Conservation (phyloP, 2,797 vertebrate species). For the Micromesistius poutassou region DNA sequence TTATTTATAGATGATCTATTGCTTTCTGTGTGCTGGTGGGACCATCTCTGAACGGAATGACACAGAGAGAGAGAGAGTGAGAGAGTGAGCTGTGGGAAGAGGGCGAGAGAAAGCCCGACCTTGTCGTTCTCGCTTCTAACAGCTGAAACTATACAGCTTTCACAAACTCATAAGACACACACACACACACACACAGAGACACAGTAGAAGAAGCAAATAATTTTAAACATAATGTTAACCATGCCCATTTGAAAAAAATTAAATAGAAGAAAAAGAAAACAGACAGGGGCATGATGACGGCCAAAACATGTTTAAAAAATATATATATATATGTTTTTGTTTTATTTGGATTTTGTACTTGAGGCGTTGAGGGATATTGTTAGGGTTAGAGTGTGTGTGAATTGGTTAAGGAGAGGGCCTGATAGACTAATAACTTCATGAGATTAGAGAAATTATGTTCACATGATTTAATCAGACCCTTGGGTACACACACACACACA, state of each 20-base stretch:
- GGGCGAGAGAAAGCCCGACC: constrained; percentile 13
- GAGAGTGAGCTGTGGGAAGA: constrained; percentile 28
- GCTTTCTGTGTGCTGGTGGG: constrained; percentile 2
- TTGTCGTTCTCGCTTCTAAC: constrained; percentile 74
- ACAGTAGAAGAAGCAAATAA: not conserved
- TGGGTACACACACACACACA: constrained; percentile 15
- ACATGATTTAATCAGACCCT: constrained; percentile 53
- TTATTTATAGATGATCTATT: not conserved
- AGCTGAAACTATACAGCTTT: constrained; percentile 72
- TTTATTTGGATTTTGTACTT: too few species aligned
- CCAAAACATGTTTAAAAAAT: too few species aligned
- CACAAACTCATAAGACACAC: constrained; percentile 17
- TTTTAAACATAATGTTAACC: not conserved
- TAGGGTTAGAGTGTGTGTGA: not conserved
- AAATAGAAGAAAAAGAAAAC: not conserved
- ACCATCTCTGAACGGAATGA: not conserved
- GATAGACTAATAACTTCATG: constrained; percentile 41
- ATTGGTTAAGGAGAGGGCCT: constrained; percentile 31
- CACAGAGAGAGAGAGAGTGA: not conserved
- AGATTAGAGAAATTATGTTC: constrained; percentile 57
- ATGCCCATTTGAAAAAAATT: not conserved
- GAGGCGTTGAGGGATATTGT: too few species aligned
- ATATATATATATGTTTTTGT: too few species aligned
- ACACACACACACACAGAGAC: not conserved
- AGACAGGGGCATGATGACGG: not conserved